A percentile compares a stretch with the other conserved stretches of the same genome.
Conservation (phyloP, 2,113 vertebrate species). For the Phaethon lepturus region DNA sequence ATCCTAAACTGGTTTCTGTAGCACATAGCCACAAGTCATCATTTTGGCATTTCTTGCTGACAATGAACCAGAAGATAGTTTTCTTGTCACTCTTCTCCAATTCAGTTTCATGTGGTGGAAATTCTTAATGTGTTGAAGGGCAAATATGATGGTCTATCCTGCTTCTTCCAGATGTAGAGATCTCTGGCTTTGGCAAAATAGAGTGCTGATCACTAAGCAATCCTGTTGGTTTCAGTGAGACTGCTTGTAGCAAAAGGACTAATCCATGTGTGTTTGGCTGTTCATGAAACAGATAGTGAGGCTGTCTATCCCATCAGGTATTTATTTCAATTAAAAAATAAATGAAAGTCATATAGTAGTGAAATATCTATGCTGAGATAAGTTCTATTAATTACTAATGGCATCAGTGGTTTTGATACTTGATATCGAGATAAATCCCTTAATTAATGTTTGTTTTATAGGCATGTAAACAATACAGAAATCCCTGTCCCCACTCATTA, state of each 20-base stretch:
- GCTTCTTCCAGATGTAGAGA: background rate
- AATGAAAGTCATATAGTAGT: background rate
- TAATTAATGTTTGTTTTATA: conserved; percentile 56
- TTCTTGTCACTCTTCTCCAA: background rate
- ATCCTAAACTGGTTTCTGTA: background rate
- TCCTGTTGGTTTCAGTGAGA: background rate
- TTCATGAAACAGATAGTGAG: background rate
- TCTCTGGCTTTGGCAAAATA: background rate
- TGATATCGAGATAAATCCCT: background rate
- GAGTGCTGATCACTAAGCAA: background rate
- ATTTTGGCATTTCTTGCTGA: background rate
- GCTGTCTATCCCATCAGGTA: background rate
- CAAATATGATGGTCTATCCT: background rate
- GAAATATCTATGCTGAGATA: background rate
- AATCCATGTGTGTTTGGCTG: background rate
- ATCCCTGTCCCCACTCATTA: conserved; percentile 89
- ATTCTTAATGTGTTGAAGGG: background rate
- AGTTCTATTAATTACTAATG: background rate
- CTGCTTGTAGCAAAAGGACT: background rate
- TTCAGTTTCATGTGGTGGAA: background rate
- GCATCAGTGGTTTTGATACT: background rate
- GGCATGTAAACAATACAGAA: conserved; percentile 59
- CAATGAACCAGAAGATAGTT: background rate
- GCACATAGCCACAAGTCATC: background rate
- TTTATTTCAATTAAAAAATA: background rate